Evolutionary conservation across 2,113 vertebrate genomes (phyloP).

Genomic region (Cyrtonyx montezumae): DNA sequence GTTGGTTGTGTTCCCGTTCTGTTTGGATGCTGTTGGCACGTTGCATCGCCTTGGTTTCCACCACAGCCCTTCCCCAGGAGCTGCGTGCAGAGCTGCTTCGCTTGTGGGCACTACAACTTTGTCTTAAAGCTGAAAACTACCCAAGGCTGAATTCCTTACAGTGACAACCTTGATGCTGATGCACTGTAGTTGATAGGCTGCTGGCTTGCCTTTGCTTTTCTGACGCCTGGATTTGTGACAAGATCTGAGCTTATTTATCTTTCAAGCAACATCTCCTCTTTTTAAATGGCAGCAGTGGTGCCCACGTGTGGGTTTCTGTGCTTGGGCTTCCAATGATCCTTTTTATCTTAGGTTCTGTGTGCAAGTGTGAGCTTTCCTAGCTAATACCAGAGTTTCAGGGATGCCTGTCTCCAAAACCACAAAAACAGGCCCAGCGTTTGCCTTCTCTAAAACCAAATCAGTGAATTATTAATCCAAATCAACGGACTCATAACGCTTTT

Average conservation of each 20-base stretch:
- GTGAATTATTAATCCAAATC: background rate
- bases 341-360: background rate
- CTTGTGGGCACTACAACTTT: background rate
- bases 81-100: background rate
- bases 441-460: background rate
- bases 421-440: background rate
- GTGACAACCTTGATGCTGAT: background rate
- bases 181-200: background rate
- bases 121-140: background rate
- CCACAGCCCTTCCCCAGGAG: background rate
- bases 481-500: constrained; percentile 2
- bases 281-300: background rate
- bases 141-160: background rate
- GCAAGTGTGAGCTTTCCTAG: background rate
- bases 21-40: background rate
- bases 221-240: background rate
- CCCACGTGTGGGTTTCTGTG: background rate
- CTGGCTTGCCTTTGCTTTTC: background rate
- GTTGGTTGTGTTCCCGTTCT: background rate
- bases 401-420: background rate
- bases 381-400: background rate
- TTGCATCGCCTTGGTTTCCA: background rate
- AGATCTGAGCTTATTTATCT: background rate
- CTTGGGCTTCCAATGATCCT: fast-evolving
- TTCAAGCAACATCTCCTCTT: background rate